Percentiles rank a stretch among this genome's conserved stretches.
Conservation (phyloP, 2,888 invertebrate species). For the Rhodophaea formosa region DNA sequence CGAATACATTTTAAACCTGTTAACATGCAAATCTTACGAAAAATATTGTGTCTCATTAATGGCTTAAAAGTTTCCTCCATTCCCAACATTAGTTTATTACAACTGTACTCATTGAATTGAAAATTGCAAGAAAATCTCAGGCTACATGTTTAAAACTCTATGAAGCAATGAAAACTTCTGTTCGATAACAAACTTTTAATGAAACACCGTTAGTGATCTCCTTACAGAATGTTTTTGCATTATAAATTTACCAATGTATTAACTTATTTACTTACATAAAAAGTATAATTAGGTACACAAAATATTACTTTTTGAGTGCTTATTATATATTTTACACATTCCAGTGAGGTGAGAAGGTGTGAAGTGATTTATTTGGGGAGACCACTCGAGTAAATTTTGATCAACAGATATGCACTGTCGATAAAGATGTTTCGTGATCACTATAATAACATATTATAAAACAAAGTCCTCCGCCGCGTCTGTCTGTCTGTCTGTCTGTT, state of each 20-base stretch:
- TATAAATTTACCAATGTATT: constrained; percentile 21
- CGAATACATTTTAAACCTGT: background rate
- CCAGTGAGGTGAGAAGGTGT: no score
- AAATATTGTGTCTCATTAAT: background rate
- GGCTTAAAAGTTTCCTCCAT: constrained; percentile 1
- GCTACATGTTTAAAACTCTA: constrained; percentile 60
- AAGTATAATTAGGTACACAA: background rate
- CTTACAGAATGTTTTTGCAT: constrained; percentile 42
- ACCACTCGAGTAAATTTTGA: no score
- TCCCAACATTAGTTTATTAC: constrained; percentile 14
- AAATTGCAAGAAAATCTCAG: constrained; percentile 57
- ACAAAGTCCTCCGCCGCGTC: no score
- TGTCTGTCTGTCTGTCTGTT: no score
- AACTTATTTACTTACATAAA: constrained; percentile 5
- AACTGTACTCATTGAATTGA: constrained; percentile 47
- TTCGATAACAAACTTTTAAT: constrained; percentile 73
- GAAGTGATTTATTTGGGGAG: no score
- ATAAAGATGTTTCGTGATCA: no score
- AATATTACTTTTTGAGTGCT: background rate
- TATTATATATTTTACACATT: no score
- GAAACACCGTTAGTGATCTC: constrained; percentile 63
- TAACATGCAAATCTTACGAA: background rate
- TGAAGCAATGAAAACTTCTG: constrained; percentile 60
- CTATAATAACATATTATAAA: no score
- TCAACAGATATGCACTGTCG: no score